Conservation (phyloP, 2,797 vertebrate species). For the Eutrigla gurnardus region DNA sequence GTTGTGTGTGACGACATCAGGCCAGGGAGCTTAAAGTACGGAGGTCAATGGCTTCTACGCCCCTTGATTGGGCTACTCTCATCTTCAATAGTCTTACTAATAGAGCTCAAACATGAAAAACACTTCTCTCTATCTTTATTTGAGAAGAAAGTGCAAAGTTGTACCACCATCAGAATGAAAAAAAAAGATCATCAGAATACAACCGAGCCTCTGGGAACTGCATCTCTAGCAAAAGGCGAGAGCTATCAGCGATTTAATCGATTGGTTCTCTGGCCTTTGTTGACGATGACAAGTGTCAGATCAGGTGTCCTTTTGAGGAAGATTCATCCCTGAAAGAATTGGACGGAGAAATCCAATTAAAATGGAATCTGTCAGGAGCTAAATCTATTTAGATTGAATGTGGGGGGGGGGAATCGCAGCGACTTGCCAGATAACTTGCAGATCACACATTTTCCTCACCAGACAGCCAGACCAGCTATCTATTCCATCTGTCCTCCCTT, state of each 20-base stretch:
- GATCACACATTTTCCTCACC: conserved; percentile 54
- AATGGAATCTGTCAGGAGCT: conserved; percentile 65
- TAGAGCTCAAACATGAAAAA: not conserved
- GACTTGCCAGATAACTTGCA: conserved; percentile 60
- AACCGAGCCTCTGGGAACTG: conserved; percentile 16
- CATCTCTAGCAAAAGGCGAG: conserved; percentile 13
- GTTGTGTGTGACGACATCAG: not conserved
- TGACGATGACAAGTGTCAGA: conserved; percentile 65
- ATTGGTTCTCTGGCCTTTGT: conserved; percentile 65
- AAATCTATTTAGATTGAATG: conserved; percentile 65
- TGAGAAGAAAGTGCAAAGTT: conserved; percentile 8
- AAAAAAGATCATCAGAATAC: conserved; percentile 2
- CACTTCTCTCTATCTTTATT: not conserved
- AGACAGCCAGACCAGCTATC: conserved; percentile 60
- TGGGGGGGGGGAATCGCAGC: conserved; percentile 24
- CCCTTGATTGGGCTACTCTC: not conserved
- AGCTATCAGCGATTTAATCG: conserved; percentile 47
- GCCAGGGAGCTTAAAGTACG: not conserved
- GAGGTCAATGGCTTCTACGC: not conserved
- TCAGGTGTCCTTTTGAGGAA: conserved; percentile 67
- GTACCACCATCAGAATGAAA: conserved; percentile 12
- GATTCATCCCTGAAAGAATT: conserved; percentile 66
- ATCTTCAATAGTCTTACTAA: not conserved
- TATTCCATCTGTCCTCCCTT: conserved; percentile 54
- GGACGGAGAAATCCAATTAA: conserved; percentile 74